Percentiles rank a stretch among this genome's conserved stretches.
Conservation (phyloP, 2,113 vertebrate species). For the Aspiorhynchus laticeps region DNA sequence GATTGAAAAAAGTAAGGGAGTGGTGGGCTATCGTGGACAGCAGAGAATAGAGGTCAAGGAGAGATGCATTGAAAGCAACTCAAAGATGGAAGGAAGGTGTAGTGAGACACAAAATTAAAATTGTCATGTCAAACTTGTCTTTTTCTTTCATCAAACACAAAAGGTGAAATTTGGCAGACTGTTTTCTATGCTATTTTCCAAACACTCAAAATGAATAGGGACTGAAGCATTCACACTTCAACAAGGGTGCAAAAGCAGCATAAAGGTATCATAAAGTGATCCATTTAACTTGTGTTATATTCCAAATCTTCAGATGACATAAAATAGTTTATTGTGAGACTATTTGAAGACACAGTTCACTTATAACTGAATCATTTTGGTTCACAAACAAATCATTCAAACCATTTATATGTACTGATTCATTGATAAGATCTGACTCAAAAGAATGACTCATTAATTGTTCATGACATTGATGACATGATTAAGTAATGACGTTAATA, state of each 20-base stretch:
- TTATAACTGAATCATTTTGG: background rate
- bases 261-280: background rate
- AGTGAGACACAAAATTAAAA: background rate
- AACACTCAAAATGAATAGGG: background rate
- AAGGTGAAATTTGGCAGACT: background rate
- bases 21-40: background rate
- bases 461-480: background rate
- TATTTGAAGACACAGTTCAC: background rate
- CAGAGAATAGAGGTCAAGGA: background rate
- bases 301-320: background rate
- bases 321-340: background rate
- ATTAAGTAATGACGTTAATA: background rate
- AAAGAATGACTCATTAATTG: background rate
- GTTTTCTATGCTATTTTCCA: background rate
- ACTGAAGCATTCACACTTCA: background rate
- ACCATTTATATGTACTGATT: background rate
- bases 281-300: background rate
- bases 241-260: background rate
- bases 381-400: background rate
- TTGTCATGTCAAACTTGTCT: background rate
- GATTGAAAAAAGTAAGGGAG: constrained; percentile 9
- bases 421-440: background rate
- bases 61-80: constrained; percentile 6
- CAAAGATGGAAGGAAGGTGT: background rate
- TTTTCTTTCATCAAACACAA: background rate